These are phyloP conservation scores for Matsumyia berberina DNA, from an alignment of 2,888 invertebrate genomes.

Conservation along the genomic window DNA sequence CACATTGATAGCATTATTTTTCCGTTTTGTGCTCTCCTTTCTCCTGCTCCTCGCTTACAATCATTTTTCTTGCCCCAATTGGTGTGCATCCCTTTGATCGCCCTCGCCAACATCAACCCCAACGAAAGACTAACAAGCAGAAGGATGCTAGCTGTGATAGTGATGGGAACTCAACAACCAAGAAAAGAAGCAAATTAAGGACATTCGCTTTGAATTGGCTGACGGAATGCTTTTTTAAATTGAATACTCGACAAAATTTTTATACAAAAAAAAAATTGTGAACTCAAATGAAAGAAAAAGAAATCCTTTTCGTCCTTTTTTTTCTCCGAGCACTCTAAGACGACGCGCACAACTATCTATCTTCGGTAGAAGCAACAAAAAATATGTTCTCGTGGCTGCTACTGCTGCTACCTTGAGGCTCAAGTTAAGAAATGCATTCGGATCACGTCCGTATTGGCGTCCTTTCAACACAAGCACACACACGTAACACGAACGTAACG, in stretches of 20 bases:
- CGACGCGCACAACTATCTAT: slow-evolving; percentile 12
- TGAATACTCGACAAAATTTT: slow-evolving; percentile 64
- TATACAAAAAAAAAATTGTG: slow-evolving; percentile 2
- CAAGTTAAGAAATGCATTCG: slow-evolving; percentile 66
- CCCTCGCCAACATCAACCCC: slow-evolving; percentile 28
- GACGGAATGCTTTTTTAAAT: slow-evolving; percentile 71
- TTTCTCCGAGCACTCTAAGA: slow-evolving; percentile 19
- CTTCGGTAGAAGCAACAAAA: background rate
- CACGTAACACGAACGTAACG: background rate
- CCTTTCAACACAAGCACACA: slow-evolving; percentile 41
- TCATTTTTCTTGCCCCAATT: slow-evolving; percentile 30
- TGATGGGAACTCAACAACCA: slow-evolving; percentile 25
- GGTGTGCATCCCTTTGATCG: slow-evolving; percentile 58
- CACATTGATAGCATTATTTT: slow-evolving; percentile 43
- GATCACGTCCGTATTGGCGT: slow-evolving; percentile 63
- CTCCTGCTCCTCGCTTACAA: background rate
- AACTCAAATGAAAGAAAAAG: slow-evolving; percentile 3
- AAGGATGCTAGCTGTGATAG: background rate
- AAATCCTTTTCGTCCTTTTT: slow-evolving; percentile 13
- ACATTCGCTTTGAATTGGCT: slow-evolving; percentile 59
- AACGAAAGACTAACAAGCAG: slow-evolving; percentile 48
- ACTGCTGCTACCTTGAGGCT: slow-evolving; percentile 44
- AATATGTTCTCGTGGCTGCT: background rate
- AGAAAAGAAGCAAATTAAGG: slow-evolving; percentile 67
- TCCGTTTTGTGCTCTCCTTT: slow-evolving; percentile 5